Evolutionary conservation across 1,140 invertebrate species (phyloP).

Genomic region (Neomicropteryx cornuta): DNA sequence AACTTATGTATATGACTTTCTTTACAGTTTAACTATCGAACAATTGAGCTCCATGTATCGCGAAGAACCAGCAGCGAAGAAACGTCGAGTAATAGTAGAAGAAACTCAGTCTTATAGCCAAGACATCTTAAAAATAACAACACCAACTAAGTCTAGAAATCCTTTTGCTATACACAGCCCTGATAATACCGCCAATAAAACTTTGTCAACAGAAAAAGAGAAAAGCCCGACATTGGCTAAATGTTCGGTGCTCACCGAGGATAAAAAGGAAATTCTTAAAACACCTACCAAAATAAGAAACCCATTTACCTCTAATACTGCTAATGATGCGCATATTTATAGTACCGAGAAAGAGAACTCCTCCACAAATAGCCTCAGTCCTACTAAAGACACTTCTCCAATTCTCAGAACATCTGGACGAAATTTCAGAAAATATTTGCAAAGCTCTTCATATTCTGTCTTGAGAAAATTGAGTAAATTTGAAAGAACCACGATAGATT

Average conservation of each 20-base stretch:
- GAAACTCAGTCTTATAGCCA: conserved; percentile 11
- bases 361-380: no score
- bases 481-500: conserved; percentile 27
- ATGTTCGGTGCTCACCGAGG: conserved; percentile 14
- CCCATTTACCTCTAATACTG: no score
- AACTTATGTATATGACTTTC: conserved; percentile 3
- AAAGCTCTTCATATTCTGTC: conserved; percentile 19
- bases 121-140: not conserved
- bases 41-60: conserved; percentile 34
- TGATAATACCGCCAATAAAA: conserved; percentile 14
- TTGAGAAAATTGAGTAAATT: conserved; percentile 31
- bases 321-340: no score
- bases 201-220: not conserved
- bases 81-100: conserved; percentile 21
- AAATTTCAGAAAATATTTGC: conserved; percentile 25
- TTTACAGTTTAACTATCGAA: conserved; percentile 26
- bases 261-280: conserved; percentile 10
- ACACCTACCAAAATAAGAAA: conserved; percentile 8
- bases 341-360: no score
- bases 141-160: conserved; percentile 5
- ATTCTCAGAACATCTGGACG: conserved; percentile 31
- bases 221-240: conserved; percentile 10
- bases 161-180: conserved; percentile 10
- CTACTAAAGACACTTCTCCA: conserved; percentile 29
- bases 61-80: conserved; percentile 24